Base-by-base conservation (phyloP, 2,113 vertebrate genomes). In the Oriolus oriolus region DNA sequence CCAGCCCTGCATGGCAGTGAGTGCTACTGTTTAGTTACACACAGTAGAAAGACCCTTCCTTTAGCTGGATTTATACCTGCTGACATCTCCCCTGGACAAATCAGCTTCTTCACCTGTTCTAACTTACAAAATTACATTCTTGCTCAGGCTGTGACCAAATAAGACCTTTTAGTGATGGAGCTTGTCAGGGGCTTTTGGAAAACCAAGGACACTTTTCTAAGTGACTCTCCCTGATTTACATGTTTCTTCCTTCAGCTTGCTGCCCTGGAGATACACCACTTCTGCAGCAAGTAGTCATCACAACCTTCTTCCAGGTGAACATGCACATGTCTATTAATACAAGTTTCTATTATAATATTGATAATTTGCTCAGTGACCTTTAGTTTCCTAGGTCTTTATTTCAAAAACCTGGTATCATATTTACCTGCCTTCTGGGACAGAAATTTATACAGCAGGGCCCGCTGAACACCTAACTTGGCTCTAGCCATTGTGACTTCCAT, bases 251-350 rank as follows among this genome's bases (percentile, higher is more conserved):
- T 86, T 65, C 86, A 52, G 14, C 19, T 45, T 30, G 13, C 27
- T 71, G 59, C 37, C 6, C 63, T 66, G 49, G 27, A 49, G 39
- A 52, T 28, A 28, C 28, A 76, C 4, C 39, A 84, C 14, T 33
- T 61, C 61, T 0, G 0, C 70, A 74, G 68, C 60, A 47, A 74
- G 41, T 3, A 39, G 11, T 22, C 28, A 23, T 54, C 39, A 16
- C 16, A 47, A 37, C 8, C 35, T 68, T 57, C 57, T 44, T 47
- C 53, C 78, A 79, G 42, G 37, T 63, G 45, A 56, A 33, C 6
- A 3, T 20, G 15, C 18, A 50, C 14, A 3, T 10, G 12, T 31
- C 37, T 79, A 2, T 33, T 61, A 18, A 11, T 44, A 76, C 42
- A 45, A 10, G 24, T 44, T 39, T 86, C 49, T 47, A 11, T 42